Conservation (phyloP, 2,888 invertebrate genomes). For the Pogonocherus hispidulus region DNA sequence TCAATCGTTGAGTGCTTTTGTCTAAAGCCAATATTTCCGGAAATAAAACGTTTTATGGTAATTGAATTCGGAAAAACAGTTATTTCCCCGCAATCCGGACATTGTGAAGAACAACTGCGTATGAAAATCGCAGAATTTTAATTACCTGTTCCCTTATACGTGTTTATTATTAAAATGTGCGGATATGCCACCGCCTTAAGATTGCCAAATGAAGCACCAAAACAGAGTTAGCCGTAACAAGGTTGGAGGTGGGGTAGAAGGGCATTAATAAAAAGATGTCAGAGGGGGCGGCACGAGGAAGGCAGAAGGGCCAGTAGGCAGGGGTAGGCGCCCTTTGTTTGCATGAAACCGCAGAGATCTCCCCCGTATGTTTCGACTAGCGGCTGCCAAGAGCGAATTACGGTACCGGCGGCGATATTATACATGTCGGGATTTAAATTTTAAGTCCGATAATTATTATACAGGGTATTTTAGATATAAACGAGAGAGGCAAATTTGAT, state of each 20-base stretch:
- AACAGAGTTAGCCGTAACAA: conserved; percentile 50
- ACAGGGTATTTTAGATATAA: too few species aligned
- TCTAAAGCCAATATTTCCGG: too few species aligned
- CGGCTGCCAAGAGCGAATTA: conserved; percentile 44
- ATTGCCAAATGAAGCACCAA: conserved; percentile 20
- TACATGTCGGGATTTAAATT: conserved; percentile 51
- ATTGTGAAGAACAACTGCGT: too few species aligned
- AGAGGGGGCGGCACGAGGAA: conserved; percentile 39
- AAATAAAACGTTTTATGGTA: too few species aligned
- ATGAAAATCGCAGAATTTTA: too few species aligned
- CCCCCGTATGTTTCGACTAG: conserved; percentile 39
- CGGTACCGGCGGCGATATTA: conserved; percentile 46
- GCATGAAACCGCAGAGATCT: conserved; percentile 58
- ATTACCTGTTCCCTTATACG: too few species aligned
- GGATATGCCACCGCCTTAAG: conserved; percentile 17
- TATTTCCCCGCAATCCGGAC: too few species aligned
- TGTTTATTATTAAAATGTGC: conserved; percentile 10
- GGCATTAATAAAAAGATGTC: conserved; percentile 57
- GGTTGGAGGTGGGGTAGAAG: conserved; percentile 46
- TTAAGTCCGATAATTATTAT: not conserved
- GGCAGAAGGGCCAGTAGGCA: conserved; percentile 38
- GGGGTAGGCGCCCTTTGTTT: conserved; percentile 59
- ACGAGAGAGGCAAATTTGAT: too few species aligned
- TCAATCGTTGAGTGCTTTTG: too few species aligned
- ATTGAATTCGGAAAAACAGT: too few species aligned